These are phyloP conservation scores for Hyla sarda DNA, from an alignment of 2,113 vertebrate genomes.

Conservation along the genomic window DNA sequence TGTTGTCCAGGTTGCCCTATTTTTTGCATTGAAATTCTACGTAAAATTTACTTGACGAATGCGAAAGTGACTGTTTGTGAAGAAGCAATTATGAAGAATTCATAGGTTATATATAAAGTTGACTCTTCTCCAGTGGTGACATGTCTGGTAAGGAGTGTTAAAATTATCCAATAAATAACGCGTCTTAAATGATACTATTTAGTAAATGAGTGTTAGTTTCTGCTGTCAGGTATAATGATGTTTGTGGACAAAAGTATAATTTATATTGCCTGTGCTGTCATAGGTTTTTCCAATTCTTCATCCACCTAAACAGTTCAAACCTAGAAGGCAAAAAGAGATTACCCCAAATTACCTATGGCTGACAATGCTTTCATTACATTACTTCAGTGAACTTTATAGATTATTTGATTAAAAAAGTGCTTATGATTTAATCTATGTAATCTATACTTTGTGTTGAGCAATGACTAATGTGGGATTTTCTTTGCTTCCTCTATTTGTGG, in stretches of 20 bases:
- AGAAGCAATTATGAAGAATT: neutral
- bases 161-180: neutral
- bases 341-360: constrained; percentile 22
- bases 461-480: constrained; percentile 27
- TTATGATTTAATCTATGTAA: constrained; percentile 28
- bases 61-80: neutral
- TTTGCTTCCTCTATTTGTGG: neutral
- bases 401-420: constrained; percentile 43
- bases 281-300: neutral
- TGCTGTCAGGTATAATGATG: constrained; percentile 28
- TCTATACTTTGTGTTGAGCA: constrained; percentile 23
- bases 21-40: no score
- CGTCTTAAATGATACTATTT: constrained; percentile 20
- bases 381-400: constrained; percentile 17
- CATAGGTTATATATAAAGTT: neutral
- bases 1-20: no score
- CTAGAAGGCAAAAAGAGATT: constrained; percentile 40
- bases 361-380: constrained; percentile 31
- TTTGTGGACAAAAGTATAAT: constrained; percentile 6
- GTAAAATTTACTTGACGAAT: neutral
- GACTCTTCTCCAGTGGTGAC: constrained; percentile 10
- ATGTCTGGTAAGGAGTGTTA: constrained; percentile 31
- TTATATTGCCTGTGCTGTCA: constrained; percentile 10
- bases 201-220: constrained; percentile 39
- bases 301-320: constrained; percentile 19